A percentile compares a stretch with the other conserved stretches of the same genome.
phyloP scores from a whole-genome alignment of 2,797 vertebrate genomes.

The Mus caroli region DNA sequence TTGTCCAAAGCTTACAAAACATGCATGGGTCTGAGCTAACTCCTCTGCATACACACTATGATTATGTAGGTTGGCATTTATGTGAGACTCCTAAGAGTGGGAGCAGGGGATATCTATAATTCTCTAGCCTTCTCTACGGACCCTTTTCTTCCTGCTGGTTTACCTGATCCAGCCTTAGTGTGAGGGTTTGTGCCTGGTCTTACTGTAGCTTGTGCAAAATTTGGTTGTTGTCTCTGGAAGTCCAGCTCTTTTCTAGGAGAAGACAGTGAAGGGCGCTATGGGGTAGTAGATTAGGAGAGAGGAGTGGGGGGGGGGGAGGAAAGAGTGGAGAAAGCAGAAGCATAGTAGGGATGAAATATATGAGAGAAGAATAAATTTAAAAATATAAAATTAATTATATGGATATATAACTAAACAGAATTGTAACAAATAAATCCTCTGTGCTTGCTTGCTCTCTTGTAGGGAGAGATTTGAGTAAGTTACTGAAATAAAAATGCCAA shows the following conservation, averaged over 20 bases:
- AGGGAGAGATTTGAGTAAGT: not conserved
- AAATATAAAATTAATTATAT: not conserved
- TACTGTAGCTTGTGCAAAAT: not conserved
- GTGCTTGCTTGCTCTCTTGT: not conserved
- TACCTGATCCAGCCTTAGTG: not conserved
- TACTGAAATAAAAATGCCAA: not conserved
- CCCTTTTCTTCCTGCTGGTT: not conserved
- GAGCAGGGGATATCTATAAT: not conserved
- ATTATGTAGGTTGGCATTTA: not conserved
- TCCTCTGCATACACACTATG: not conserved
- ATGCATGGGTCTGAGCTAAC: not conserved
- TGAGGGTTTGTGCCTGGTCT: not conserved
- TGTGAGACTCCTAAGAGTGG: not conserved
- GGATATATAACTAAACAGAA: not conserved
- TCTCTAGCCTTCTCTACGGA: not conserved
- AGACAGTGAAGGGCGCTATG: not conserved
- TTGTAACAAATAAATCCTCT: not conserved
- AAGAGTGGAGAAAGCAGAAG: not conserved
- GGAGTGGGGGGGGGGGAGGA: not conserved
- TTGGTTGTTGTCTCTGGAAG: not conserved
- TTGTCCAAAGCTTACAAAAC: not conserved
- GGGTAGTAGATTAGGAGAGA: not conserved
- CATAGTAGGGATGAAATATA: not conserved
- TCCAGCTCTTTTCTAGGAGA: not conserved
- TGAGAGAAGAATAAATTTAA: not conserved